Base-by-base conservation (phyloP, 2,113 vertebrate genomes). In the Hippocampus mohnikei region DNA sequence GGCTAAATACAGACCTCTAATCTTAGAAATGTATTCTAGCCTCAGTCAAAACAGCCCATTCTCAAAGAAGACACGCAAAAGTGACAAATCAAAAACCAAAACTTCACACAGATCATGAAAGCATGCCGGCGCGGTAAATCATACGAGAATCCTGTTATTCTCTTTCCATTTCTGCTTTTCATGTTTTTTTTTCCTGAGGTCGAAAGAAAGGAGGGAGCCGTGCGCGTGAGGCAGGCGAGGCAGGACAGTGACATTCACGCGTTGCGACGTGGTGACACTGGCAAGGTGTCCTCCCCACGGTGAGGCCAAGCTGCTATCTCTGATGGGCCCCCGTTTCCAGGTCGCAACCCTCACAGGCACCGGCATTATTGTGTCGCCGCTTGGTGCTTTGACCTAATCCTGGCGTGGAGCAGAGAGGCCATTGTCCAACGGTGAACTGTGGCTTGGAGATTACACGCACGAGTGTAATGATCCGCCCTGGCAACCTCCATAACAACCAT, bases 311-410 rank as follows among this genome's bases (percentile, higher is more conserved):
- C 92, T 92, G 92, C 92, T 92, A 88, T 89, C 89, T 60, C 90
- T 81, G 88, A 85, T 81, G 79, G 33, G 85, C 77, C 82, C 75
- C 73, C 72, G 84, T 90, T 92, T 92, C 90, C 90, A 92, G 92
- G 92, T 93, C 91, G 85, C 90, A 92, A 91, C 91, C 90, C 90
- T 91, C 88, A 88, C 89, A 82, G 85, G 90, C 90, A 87, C 85
- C 77, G 74, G 87, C 85, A 91, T 93, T 92, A 93, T 93, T 92
- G 90, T 88, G 90, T 90, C 91, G 88, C 91, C 87, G 90, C 88
- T 89, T 91, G 91, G 87, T 88, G 88, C 90, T 88, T 79, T 86
- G 64, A 59, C 74, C 78, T 74, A 66, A 64, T 82, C 73, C 84
- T 44, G 74, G 82, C 64, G 84, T 80, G 81, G 84, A 81, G 78